Base-by-base conservation (phyloP, 2,797 vertebrate genomes). In the Xenentodon cancila region DNA sequence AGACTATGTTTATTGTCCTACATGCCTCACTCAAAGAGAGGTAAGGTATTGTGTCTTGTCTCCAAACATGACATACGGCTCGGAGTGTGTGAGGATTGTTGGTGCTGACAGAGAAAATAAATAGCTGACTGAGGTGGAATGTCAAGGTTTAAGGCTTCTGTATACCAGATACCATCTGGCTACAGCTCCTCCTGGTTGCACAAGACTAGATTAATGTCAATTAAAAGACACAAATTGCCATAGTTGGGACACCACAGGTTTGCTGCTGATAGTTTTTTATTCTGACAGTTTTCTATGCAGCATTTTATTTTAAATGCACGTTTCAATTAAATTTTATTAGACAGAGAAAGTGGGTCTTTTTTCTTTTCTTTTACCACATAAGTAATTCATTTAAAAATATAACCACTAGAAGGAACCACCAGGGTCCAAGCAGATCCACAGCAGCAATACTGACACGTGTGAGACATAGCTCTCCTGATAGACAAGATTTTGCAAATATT, bases 1-100 rank as follows among this genome's bases (percentile, higher is more conserved):
- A 61, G 67, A 63, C 79, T 71, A 46, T 81, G 77, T 85, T 86
- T 84, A 90, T 82, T 86, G 71, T 72, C 66, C 75, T 56, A 46
- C 74, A 84, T 83, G 71, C 59, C 68, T 61, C 18, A 53, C 66
- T 70, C 77, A 73, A 40, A 40, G 12, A 40, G 37, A 71, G 80
- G 60, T 71, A 77, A 80, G n/a, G 22, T 52, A 68, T 80, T 72
- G 73, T 21, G 42, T 21, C 62, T 69, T 50, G 65, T 69, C 64
- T 81, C 46, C 67, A 61, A 47, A 60, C 55, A 17, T 59, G 61
- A 81, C 69, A 40, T 52, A 77, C 16, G 49, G 44, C 54, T 19
- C 0, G 9, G 59, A 66, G 57, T 7, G 37, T 54, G 68, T 63
- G 65, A 69, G 53, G 25, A 64, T 57, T 59, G 50, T 61, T 67